A percentile compares a stretch with the other conserved stretches of the same genome.
Evolutionary conservation across 2,797 vertebrate genomes (phyloP).

Genomic region (Lateolabrax maculatus): DNA sequence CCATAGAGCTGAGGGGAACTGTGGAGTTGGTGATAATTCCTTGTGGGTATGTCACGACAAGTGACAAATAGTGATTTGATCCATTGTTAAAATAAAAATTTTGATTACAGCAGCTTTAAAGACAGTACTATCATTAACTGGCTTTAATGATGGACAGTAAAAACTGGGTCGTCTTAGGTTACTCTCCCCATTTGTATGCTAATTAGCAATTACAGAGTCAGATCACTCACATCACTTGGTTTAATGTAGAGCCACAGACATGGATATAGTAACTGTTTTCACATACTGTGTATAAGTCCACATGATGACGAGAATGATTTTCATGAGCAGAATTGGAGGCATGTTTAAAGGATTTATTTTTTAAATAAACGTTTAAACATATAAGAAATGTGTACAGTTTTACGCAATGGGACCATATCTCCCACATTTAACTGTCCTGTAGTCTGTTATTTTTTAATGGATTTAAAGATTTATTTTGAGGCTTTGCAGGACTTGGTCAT

Average conservation of each 20-base stretch:
- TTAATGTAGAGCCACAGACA: constrained; percentile 5
- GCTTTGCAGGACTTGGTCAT: constrained; percentile 9
- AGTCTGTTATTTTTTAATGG: neutral
- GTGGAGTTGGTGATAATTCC: neutral
- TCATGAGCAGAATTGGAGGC: neutral
- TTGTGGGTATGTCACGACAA: neutral
- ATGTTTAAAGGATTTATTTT: too few relatives aligned
- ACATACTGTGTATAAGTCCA: neutral
- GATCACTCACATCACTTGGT: constrained; percentile 8
- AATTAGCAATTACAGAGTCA: constrained; percentile 10
- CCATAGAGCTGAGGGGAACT: neutral
- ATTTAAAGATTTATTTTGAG: constrained; percentile 27
- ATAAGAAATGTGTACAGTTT: too few relatives aligned
- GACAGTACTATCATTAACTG: constrained; percentile 28
- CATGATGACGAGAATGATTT: neutral
- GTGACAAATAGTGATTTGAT: neutral
- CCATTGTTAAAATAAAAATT: constrained; percentile 23
- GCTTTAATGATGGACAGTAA: constrained; percentile 30
- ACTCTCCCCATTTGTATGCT: constrained; percentile 17
- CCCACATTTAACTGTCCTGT: neutral
- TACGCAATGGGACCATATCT: neutral
- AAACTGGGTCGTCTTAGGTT: constrained; percentile 26
- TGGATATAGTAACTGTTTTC: constrained; percentile 11
- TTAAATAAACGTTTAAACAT: neutral
- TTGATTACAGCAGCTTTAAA: constrained; percentile 30